These are phyloP conservation scores for Urosaurus nigricauda DNA, from an alignment of 2,797 vertebrate genomes.

Conservation along the genomic window DNA sequence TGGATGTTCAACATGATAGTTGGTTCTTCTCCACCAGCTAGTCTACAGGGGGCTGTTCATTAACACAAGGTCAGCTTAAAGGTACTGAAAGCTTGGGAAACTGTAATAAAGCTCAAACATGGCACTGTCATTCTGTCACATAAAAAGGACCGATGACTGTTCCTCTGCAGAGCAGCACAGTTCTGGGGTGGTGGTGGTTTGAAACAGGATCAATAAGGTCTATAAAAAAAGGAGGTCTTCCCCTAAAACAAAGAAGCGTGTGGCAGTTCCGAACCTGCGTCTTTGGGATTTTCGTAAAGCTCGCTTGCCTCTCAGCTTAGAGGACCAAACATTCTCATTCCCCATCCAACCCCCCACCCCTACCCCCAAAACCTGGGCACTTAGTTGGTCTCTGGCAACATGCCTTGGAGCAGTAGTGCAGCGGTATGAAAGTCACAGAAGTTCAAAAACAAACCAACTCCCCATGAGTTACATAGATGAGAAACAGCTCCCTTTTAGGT, in stretches of 20 bases:
- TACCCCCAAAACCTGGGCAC: neutral
- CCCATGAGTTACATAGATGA: conserved; percentile 28
- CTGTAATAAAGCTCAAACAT: conserved; percentile 25
- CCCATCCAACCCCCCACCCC: neutral
- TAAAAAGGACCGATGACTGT: conserved; percentile 32
- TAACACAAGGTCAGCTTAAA: conserved; percentile 14
- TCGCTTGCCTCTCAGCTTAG: conserved; percentile 49
- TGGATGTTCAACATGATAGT: conserved; percentile 5
- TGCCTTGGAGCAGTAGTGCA: conserved; percentile 32
- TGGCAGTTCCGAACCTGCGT: neutral
- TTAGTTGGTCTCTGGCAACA: conserved; percentile 41
- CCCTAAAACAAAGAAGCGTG: conserved; percentile 17
- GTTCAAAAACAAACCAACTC: conserved; percentile 51
- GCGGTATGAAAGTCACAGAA: conserved; percentile 34
- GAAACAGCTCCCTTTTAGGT: neutral
- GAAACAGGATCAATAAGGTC: conserved; percentile 17
- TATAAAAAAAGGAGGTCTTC: neutral
- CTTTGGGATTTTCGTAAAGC: conserved; percentile 65
- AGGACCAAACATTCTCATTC: conserved; percentile 8
- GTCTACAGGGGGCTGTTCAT: conserved; percentile 12
- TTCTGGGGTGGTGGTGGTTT: conserved; percentile 19
- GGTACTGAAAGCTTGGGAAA: neutral
- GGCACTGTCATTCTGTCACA: conserved; percentile 18
- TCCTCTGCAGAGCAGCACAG: conserved; percentile 37
- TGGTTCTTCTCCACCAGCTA: neutral